phyloP scores from a whole-genome alignment of 2,113 vertebrate species.

The Cyphomyrus discorhynchus region DNA sequence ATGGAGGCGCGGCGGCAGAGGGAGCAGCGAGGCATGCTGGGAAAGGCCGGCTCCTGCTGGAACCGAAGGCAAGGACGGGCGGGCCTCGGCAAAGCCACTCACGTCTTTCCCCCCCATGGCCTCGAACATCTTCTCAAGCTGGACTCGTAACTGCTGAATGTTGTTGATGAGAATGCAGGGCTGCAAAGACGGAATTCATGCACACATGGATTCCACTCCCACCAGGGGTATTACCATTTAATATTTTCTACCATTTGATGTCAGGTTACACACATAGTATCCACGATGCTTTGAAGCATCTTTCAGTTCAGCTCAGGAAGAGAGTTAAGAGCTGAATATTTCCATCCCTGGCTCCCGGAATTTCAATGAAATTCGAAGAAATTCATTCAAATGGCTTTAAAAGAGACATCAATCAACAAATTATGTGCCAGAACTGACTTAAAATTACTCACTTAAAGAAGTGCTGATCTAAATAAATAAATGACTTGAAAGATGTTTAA shows the following conservation, averaged over 20 bases:
- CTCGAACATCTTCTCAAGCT: slow-evolving; percentile 77
- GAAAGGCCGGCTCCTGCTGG: background rate
- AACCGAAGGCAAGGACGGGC: background rate
- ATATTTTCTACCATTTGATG: background rate
- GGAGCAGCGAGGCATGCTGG: background rate
- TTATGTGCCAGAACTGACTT: background rate
- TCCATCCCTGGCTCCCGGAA: background rate
- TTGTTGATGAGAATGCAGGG: slow-evolving; percentile 78
- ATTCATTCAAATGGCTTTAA: background rate
- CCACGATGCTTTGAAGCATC: background rate
- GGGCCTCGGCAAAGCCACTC: slow-evolving; percentile 26
- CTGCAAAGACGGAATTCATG: slow-evolving; percentile 28
- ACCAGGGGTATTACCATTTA: background rate
- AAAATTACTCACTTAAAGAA: background rate
- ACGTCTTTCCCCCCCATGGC: slow-evolving; percentile 86
- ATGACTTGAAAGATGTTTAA: background rate
- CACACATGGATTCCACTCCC: background rate
- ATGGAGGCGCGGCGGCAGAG: background rate
- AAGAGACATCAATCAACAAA: background rate
- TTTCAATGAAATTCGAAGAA: background rate
- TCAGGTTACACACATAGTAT: background rate
- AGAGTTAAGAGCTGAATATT: background rate
- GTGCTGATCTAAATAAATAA: background rate
- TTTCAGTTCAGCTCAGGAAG: background rate
- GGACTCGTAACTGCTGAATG: slow-evolving; percentile 72